Conservation (phyloP, 2,888 invertebrate genomes). For the Eurytoma californica region DNA sequence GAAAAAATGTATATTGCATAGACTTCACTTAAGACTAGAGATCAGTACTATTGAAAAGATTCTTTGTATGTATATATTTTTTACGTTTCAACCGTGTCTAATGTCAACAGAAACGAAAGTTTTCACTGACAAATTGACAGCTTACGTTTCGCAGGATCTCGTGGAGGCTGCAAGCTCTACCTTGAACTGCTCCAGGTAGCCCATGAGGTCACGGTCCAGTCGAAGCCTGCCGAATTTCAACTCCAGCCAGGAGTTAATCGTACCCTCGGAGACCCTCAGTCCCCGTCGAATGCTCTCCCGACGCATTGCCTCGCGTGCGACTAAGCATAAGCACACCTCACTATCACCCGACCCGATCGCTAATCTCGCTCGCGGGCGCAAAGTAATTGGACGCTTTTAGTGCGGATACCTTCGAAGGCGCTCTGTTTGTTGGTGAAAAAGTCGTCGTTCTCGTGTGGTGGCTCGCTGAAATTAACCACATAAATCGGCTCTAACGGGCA, state of each 20-base stretch:
- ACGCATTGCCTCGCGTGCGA: slow-evolving; percentile 49
- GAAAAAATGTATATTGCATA: too few species aligned
- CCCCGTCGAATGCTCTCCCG: slow-evolving; percentile 43
- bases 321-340: slow-evolving; percentile 18
- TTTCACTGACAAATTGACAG: neutral
- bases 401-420: slow-evolving; percentile 41
- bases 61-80: too few species aligned
- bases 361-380: neutral
- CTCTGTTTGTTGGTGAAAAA: slow-evolving; percentile 29
- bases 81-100: too few species aligned
- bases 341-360: neutral
- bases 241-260: slow-evolving; percentile 58
- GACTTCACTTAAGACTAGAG: neutral
- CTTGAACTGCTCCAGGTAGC: slow-evolving; percentile 63
- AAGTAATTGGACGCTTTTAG: neutral
- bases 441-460: neutral
- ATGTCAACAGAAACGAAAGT: neutral
- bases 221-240: slow-evolving; percentile 65
- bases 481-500: slow-evolving; percentile 68
- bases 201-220: slow-evolving; percentile 62
- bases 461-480: slow-evolving; percentile 63
- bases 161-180: slow-evolving; percentile 61
- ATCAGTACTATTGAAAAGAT: neutral
- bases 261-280: slow-evolving; percentile 55
- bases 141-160: neutral